Conservation (phyloP, 2,113 vertebrate genomes). For the Pipa parva region DNA sequence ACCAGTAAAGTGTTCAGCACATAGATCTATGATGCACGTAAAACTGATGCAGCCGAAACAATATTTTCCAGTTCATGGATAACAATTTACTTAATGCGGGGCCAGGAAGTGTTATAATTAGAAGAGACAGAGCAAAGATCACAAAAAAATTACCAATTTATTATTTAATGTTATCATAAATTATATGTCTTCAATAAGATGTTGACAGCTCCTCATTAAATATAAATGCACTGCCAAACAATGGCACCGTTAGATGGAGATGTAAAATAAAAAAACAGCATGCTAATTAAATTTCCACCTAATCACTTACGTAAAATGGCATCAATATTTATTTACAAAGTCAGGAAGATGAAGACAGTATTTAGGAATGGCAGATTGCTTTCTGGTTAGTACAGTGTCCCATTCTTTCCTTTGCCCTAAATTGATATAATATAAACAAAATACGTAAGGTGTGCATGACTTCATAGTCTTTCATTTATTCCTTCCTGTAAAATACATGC, state of each 20-base stretch:
- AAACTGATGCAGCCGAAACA: slow-evolving; percentile 7
- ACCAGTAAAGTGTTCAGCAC: slow-evolving; percentile 16
- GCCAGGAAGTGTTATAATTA: slow-evolving; percentile 37
- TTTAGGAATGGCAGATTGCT: background rate
- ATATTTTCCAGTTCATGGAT: slow-evolving; percentile 20
- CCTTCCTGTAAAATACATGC: no score
- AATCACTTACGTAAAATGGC: slow-evolving; percentile 23
- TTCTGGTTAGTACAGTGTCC: no score
- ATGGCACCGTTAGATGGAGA: slow-evolving; percentile 11
- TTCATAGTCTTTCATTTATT: no score
- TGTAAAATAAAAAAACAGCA: slow-evolving; percentile 5
- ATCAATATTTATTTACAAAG: slow-evolving; percentile 4
- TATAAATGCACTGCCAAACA: slow-evolving; percentile 34
- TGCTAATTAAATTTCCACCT: slow-evolving; percentile 26
- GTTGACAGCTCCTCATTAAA: slow-evolving; percentile 38
- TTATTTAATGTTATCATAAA: slow-evolving; percentile 42
- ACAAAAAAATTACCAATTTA: slow-evolving; percentile 32
- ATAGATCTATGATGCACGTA: slow-evolving; percentile 21
- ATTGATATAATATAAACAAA: no score
- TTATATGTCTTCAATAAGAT: slow-evolving; percentile 35
- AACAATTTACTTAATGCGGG: slow-evolving; percentile 30
- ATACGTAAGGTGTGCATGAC: no score
- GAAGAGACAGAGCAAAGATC: slow-evolving; percentile 34
- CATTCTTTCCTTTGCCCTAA: no score
- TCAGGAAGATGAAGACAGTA: background rate